A percentile compares a stretch with the other conserved stretches of the same genome.
Conservation (phyloP, 1,140 invertebrate genomes). For the Drosophila setifemur region DNA sequence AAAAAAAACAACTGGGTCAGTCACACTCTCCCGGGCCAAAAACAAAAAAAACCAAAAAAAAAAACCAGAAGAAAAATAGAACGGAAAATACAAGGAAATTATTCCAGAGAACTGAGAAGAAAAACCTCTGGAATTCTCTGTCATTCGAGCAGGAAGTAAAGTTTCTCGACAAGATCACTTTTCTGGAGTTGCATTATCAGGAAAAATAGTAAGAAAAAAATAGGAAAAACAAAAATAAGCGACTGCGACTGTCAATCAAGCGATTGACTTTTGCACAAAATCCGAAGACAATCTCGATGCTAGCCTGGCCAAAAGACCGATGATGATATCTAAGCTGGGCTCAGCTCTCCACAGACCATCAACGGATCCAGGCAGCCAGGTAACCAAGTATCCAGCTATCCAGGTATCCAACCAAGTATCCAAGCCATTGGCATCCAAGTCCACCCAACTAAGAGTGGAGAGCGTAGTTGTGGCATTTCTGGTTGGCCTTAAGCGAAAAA, state of each 20-base stretch:
- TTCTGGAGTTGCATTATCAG: constrained; percentile 52
- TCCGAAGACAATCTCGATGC: constrained; percentile 71
- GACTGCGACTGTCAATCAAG: constrained; percentile 71
- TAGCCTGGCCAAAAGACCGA: constrained; percentile 27
- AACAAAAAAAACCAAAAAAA: constrained; percentile 3
- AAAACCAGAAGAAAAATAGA: not conserved
- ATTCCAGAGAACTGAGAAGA: constrained; percentile 4
- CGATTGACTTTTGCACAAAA: constrained; percentile 76
- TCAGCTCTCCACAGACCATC: constrained; percentile 17
- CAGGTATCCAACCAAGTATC: not conserved
- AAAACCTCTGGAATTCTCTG: constrained; percentile 28
- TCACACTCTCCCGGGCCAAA: not conserved
- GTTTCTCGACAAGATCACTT: constrained; percentile 51
- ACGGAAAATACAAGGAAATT: constrained; percentile 2
- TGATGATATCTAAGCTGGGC: constrained; percentile 63
- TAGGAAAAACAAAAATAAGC: constrained; percentile 10
- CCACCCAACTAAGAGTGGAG: not conserved
- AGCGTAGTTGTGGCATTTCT: constrained; percentile 34
- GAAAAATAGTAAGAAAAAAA: constrained; percentile 40
- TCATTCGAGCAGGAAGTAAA: constrained; percentile 60
- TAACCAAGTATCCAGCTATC: constrained; percentile 5
- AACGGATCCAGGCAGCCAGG: constrained; percentile 5
- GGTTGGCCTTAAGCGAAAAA: constrained; percentile 61
- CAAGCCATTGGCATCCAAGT: constrained; percentile 1
- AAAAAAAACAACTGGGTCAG: constrained; percentile 45